Percentiles rank a stretch among this genome's conserved stretches.
Evolutionary conservation across 2,888 invertebrate species (phyloP).

Genomic region (Drosophila merina): DNA sequence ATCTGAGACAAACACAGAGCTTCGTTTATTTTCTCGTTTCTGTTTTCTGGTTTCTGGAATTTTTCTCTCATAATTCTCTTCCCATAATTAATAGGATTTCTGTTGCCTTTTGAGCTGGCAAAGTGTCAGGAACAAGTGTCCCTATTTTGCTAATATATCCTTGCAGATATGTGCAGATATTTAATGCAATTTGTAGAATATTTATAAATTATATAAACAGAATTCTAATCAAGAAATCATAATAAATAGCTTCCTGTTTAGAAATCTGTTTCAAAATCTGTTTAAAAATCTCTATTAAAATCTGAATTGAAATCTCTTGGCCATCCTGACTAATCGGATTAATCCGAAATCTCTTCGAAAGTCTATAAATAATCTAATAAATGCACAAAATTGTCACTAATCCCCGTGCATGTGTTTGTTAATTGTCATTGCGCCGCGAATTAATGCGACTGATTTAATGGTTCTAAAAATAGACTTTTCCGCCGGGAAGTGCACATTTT

Average conservation of each 20-base stretch:
- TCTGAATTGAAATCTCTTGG: not conserved
- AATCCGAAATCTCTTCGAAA: conserved; percentile 6
- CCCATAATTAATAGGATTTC: not conserved
- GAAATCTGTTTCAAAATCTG: not conserved
- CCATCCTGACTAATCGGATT: conserved; percentile 18
- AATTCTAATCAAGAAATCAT: not conserved
- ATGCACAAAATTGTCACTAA: conserved; percentile 37
- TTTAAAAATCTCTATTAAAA: not conserved
- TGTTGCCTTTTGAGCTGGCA: not conserved
- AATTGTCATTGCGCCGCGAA: conserved; percentile 14
- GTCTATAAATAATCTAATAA: conserved; percentile 35
- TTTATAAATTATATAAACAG: too few relatives aligned
- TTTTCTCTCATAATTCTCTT: too few relatives aligned
- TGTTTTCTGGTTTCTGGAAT: too few relatives aligned
- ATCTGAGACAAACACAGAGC: conserved; percentile 42
- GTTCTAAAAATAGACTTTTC: conserved; percentile 10
- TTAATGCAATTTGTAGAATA: too few relatives aligned
- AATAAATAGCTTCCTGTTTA: not conserved
- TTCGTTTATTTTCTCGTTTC: too few relatives aligned
- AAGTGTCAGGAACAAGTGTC: not conserved
- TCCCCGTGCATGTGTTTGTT: not conserved
- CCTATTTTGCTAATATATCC: not conserved
- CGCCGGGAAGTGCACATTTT: not conserved
- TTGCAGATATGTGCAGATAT: too few relatives aligned
- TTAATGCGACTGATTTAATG: conserved; percentile 22